Percentiles rank a stretch among this genome's conserved stretches.
phyloP scores from a whole-genome alignment of 92 coral and sea anemone species.

The Plumapathes pennacea region DNA sequence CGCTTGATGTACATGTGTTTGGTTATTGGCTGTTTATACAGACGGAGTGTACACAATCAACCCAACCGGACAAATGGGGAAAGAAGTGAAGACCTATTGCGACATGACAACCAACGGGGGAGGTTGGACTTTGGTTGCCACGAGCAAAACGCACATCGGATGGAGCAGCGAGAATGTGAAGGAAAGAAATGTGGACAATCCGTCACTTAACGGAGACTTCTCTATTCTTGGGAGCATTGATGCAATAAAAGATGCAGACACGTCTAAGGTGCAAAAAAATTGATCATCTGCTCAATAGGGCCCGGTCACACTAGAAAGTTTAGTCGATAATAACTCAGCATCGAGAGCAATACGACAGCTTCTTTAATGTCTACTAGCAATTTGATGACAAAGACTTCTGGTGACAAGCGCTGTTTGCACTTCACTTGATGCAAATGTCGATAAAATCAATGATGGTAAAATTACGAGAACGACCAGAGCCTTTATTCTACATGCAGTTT shows the following conservation, averaged over 20 bases:
- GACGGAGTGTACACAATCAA: constrained; percentile 77
- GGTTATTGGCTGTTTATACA: constrained; percentile 18
- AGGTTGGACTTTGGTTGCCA: constrained; percentile 79
- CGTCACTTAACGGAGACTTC: constrained; percentile 50
- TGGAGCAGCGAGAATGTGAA: constrained; percentile 48
- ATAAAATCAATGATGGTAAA: no score
- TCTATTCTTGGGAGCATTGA: constrained; percentile 61
- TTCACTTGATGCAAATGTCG: no score
- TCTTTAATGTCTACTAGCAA: no score
- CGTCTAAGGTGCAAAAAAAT: constrained; percentile 32
- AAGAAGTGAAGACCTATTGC: constrained; percentile 52
- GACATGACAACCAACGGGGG: constrained; percentile 82
- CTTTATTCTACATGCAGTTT: no score
- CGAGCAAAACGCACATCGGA: constrained; percentile 59
- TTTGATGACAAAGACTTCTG: no score
- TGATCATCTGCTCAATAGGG: no score
- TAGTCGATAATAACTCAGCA: no score
- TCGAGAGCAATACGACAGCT: no score
- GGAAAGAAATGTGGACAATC: constrained; percentile 28
- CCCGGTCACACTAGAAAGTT: no score
- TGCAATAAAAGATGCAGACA: constrained; percentile 23
- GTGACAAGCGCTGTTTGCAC: no score
- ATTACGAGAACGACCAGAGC: no score
- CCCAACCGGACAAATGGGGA: constrained; percentile 48
- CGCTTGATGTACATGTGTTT: no score